Conservation (phyloP, 2,797 vertebrate species). For the Molossus molossus region DNA sequence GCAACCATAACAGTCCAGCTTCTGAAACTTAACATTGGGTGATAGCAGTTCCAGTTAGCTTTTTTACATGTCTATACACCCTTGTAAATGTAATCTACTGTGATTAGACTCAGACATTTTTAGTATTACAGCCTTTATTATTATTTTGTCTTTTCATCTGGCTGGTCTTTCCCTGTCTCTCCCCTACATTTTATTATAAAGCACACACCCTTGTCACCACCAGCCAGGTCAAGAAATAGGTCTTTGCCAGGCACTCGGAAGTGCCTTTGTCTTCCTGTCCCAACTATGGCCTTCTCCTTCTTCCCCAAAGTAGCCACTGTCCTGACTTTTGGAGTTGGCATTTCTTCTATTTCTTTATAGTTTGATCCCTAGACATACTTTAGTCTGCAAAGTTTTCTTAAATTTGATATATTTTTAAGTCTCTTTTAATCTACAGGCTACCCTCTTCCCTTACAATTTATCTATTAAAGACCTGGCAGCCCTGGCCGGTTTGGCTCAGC, state of each 20-base stretch:
- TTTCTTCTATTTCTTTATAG: too few relatives aligned
- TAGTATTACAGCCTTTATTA: neutral
- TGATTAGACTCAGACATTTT: neutral
- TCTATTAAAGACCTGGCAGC: neutral
- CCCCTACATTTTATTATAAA: neutral
- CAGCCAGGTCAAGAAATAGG: neutral
- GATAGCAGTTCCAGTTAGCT: neutral
- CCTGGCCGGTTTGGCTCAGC: too few relatives aligned
- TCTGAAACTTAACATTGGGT: neutral
- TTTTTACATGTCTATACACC: neutral
- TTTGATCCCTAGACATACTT: neutral
- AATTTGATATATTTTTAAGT: too few relatives aligned
- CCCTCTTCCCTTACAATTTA: neutral
- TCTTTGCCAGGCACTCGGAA: neutral
- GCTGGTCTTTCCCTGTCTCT: neutral
- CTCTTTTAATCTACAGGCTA: neutral
- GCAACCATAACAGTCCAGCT: neutral
- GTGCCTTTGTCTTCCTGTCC: neutral
- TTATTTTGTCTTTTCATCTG: neutral
- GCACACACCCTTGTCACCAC: neutral
- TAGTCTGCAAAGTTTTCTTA: neutral
- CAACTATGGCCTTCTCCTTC: fast-evolving
- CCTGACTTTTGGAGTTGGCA: neutral
- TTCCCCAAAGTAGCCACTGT: neutral
- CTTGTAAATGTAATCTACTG: neutral